Base-by-base conservation (phyloP, 2,797 vertebrate species). In the Leptatherina wallacei region DNA sequence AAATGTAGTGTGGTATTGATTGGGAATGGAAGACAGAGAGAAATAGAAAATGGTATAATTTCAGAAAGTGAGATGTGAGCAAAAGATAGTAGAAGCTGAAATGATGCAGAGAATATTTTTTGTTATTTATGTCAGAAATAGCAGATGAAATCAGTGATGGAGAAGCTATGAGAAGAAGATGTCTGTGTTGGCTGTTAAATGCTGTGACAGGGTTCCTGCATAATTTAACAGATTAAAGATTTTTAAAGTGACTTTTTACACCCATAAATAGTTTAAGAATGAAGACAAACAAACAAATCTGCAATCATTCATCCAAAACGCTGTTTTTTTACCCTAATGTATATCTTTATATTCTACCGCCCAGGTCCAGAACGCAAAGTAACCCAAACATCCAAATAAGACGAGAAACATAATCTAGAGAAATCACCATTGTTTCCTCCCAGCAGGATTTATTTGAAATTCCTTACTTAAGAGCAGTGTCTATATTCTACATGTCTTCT, bases 51-150 rank as follows among this genome's bases (percentile, higher is more conserved):
- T 59, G 61, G 56, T 1, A 65, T 29, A 78, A 10, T 51, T 60
- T 84, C 32, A 85, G 52, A 73, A n/a, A 59, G 27, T 42, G 32
- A 27, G 49, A 78, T 16, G 68, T 44, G 32, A 51, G 44, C 0
- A 22, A 57, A 58, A 55, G 29, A 63, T 20, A 32, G 30, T 44
- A 2, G 35, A 66, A 56, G 24, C 12, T 30, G 22, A 32, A 3
- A 65, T 22, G 66, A 71, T 18, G 4, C 33, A 58, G 30, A 65
- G 68, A 75, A 47, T 20, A 47, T n/a, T 47, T 44, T 40, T 47
- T 47, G 20, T 68, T 6, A 22, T 62, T 7, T 20, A 61, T 36
- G 76, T 76, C 55, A 65, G 8, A 36, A 2, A 6, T 32, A 51
- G 52, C 11, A 49, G 77, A 49, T 57, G 67, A 56, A 1, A 33